Evolutionary conservation across 2,888 invertebrate species (phyloP).

Genomic region (Luperina nickerlii): DNA sequence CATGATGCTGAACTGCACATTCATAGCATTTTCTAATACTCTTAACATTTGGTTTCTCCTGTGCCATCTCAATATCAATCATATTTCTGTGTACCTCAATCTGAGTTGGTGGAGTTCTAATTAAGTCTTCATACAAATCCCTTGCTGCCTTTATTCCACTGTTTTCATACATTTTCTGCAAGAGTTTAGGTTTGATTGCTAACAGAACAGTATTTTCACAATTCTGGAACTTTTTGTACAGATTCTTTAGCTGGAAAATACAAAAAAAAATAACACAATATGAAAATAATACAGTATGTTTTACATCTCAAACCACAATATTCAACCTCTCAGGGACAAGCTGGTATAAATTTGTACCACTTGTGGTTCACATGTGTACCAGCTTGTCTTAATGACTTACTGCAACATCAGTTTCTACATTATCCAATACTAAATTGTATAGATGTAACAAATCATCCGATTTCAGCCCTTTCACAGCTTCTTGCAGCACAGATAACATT

Average conservation of each 20-base stretch:
- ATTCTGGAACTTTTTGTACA: slow-evolving; percentile 83
- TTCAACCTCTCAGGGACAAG: not conserved
- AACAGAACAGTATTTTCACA: slow-evolving; percentile 87
- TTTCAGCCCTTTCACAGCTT: slow-evolving; percentile 79
- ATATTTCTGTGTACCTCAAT: slow-evolving; percentile 91
- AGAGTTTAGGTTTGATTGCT: slow-evolving; percentile 90
- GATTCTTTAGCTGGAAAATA: slow-evolving; percentile 81
- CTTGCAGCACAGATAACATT: slow-evolving; percentile 78
- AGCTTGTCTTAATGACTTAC: slow-evolving; percentile 75
- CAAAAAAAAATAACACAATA: not conserved
- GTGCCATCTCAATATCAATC: slow-evolving; percentile 89
- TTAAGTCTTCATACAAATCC: slow-evolving; percentile 91
- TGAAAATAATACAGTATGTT: not conserved
- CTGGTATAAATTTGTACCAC: not conserved
- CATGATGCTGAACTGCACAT: slow-evolving; percentile 92
- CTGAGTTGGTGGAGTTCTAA: slow-evolving; percentile 90
- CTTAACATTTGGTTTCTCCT: slow-evolving; percentile 85
- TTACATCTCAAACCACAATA: not conserved
- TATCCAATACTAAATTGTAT: slow-evolving; percentile 82
- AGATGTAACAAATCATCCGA: slow-evolving; percentile 77
- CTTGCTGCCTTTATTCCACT: slow-evolving; percentile 91
- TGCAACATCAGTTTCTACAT: slow-evolving; percentile 75
- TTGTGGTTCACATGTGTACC: not conserved
- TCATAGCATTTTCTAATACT: slow-evolving; percentile 91
- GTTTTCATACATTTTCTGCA: slow-evolving; percentile 89